phyloP scores from a whole-genome alignment of 2,797 vertebrate species.

The Chromis chromis region DNA sequence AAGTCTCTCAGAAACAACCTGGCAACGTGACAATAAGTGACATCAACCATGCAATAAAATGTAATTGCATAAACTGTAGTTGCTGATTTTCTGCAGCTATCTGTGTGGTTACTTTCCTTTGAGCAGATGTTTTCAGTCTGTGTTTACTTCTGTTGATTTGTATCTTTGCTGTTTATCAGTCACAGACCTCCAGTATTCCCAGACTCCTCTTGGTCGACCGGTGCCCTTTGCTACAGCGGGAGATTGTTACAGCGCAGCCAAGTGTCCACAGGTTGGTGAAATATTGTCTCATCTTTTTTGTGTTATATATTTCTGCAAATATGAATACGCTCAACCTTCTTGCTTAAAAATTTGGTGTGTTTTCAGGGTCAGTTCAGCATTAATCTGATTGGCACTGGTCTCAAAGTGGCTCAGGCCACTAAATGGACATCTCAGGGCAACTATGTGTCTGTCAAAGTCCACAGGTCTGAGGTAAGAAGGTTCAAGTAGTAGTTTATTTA shows the following conservation, averaged over 20 bases:
- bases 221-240: constrained; percentile 95
- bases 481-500: neutral
- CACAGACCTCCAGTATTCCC: constrained; percentile 93
- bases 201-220: constrained; percentile 88
- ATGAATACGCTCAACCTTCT: neutral
- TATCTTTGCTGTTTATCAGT: constrained; percentile 81
- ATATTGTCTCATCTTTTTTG: neutral
- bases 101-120: constrained; percentile 38
- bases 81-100: constrained; percentile 7
- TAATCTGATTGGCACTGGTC: constrained; percentile 92
- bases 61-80: constrained; percentile 11
- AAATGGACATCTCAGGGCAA: constrained; percentile 95
- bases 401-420: constrained; percentile 89
- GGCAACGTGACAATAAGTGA: constrained; percentile 27
- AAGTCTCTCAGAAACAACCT: neutral
- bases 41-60: constrained; percentile 16
- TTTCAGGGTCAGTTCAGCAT: constrained; percentile 95
- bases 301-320: neutral
- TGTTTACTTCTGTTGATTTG: constrained; percentile 54
- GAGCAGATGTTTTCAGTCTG: constrained; percentile 46
- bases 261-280: constrained; percentile 93
- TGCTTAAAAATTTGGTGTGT: constrained; percentile 15
- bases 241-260: constrained; percentile 96
- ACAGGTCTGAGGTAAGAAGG: constrained; percentile 90
- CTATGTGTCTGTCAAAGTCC: constrained; percentile 91